Evolutionary conservation across 2,797 vertebrate genomes (phyloP).

Genomic region (Sebastes cheni): DNA sequence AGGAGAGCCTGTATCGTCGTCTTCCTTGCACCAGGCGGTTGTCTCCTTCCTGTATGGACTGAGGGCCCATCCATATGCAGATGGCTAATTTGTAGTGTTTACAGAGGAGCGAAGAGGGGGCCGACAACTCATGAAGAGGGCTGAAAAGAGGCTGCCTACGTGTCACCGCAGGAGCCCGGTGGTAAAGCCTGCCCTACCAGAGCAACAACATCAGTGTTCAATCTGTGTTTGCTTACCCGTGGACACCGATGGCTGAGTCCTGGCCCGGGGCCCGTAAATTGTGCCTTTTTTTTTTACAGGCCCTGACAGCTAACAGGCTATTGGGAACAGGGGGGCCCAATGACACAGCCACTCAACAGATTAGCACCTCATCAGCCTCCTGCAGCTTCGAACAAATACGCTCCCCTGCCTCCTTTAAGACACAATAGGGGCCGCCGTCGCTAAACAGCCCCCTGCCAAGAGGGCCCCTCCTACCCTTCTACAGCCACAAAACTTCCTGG

Average conservation of each 20-base stretch:
- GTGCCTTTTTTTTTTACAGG: slow-evolving; percentile 73
- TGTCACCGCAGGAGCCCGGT: slow-evolving; percentile 74
- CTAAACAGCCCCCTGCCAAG: slow-evolving; percentile 87
- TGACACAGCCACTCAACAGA: slow-evolving; percentile 80
- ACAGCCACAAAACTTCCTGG: slow-evolving; percentile 86
- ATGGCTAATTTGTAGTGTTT: slow-evolving; percentile 80
- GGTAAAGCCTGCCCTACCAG: slow-evolving; percentile 68
- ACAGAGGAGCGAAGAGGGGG: slow-evolving; percentile 70
- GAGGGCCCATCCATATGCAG: slow-evolving; percentile 81
- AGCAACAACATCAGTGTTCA: slow-evolving; percentile 77
- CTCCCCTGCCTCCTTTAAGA: slow-evolving; percentile 84
- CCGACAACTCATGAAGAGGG: slow-evolving; percentile 66
- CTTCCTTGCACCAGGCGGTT: slow-evolving; percentile 38
- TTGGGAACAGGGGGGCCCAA: slow-evolving; percentile 82
- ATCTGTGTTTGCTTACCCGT: slow-evolving; percentile 85
- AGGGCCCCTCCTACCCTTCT: slow-evolving; percentile 34
- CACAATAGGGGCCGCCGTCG: slow-evolving; percentile 83
- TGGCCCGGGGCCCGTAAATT: slow-evolving; percentile 82
- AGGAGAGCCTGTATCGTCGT: slow-evolving; percentile 46
- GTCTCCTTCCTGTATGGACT: slow-evolving; percentile 75
- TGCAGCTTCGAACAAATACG: slow-evolving; percentile 90
- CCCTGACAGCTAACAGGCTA: slow-evolving; percentile 81
- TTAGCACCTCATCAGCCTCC: slow-evolving; percentile 96
- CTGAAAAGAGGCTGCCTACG: slow-evolving; percentile 72
- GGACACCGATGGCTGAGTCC: slow-evolving; percentile 72